A percentile compares a stretch with the other conserved stretches of the same genome.
These are phyloP conservation scores for Drosophila bocki DNA, from an alignment of 1,140 invertebrate species.

Conservation along the genomic window DNA sequence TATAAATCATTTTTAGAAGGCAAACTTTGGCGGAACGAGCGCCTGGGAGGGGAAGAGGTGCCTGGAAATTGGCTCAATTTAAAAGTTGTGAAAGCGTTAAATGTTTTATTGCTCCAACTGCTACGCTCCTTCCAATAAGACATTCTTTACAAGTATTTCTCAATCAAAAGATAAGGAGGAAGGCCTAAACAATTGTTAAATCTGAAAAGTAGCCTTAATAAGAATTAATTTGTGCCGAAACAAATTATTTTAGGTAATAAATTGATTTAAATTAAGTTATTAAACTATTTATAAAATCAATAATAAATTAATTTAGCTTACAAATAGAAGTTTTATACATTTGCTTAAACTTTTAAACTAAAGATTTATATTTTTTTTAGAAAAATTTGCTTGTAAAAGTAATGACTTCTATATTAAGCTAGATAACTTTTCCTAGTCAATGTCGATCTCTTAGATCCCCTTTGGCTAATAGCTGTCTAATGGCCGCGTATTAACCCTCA, in stretches of 20 bases:
- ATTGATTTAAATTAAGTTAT: background rate
- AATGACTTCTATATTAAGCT: background rate
- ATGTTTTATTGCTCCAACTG: constrained; percentile 10
- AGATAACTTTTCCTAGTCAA: background rate
- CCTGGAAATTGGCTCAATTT: constrained; percentile 20
- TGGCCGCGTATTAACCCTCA: background rate
- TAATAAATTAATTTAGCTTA: background rate
- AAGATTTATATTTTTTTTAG: background rate
- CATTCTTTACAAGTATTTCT: background rate
- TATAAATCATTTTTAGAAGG: constrained; percentile 54
- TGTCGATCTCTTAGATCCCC: background rate
- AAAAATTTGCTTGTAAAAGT: background rate
- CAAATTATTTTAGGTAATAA: background rate
- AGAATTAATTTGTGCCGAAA: background rate
- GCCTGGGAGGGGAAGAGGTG: background rate
- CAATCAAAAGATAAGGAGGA: background rate
- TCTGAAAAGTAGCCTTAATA: background rate
- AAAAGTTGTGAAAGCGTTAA: background rate
- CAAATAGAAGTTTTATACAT: background rate
- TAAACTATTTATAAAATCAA: background rate
- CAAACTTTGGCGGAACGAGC: constrained; percentile 30
- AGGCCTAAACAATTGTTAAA: background rate
- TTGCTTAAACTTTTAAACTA: background rate
- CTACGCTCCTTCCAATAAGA: too few species aligned
- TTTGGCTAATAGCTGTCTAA: constrained; percentile 11